Evolutionary conservation across 2,113 vertebrate species (phyloP), one percentile per base, ranked within the genome.

Genomic region (Brachypteracias leptosomus): DNA sequence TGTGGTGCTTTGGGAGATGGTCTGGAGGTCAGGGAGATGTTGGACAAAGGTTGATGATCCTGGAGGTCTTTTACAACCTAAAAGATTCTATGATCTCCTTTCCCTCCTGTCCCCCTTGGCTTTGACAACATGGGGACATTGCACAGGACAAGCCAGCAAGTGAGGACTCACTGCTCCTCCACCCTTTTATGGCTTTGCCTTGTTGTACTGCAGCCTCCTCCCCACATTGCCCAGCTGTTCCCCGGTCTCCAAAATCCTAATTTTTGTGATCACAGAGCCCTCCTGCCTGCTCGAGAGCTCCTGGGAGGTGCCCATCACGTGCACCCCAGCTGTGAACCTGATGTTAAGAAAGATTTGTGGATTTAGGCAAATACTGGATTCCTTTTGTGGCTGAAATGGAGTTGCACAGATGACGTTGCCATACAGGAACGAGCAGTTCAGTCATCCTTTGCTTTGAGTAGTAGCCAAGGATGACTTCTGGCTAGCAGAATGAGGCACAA

Each of bases 271-370:
- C 17, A 6, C 2, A 6, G 58, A 20, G 44, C 13, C 9, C 42
- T 65, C 25, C 54, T 85, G 8, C 28, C n/a, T 68, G 33, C 68
- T 47, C 3, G 1, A 2, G 31, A 72, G 18, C 58, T n/a, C 61
- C 67, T 17, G 65, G n/a, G 51, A 66, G 17, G 17, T 71, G 47
- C 33, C 57, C 35, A 1, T 29, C 38, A 2, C 3, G 0, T 4
- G 33, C 14, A 1, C 16, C 51, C 52, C 73, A 49, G 36, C 55
- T 80, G 26, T 0, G 0, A 52, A 36, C 47, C 33, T 1, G 0
- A 24, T 0, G 0, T 49, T 49, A 8, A 38, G 14, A 3, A 36
- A 22, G 54, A 49, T 85, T 22, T 20, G 31, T 13, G 54, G 35
- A 28, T 54, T 88, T 59, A 24, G 78, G 54, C 0, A 3, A 54